A percentile compares a stretch with the other conserved stretches of the same genome.
phyloP scores from a whole-genome alignment of 2,888 invertebrate genomes.

The Operophtera brumata region DNA sequence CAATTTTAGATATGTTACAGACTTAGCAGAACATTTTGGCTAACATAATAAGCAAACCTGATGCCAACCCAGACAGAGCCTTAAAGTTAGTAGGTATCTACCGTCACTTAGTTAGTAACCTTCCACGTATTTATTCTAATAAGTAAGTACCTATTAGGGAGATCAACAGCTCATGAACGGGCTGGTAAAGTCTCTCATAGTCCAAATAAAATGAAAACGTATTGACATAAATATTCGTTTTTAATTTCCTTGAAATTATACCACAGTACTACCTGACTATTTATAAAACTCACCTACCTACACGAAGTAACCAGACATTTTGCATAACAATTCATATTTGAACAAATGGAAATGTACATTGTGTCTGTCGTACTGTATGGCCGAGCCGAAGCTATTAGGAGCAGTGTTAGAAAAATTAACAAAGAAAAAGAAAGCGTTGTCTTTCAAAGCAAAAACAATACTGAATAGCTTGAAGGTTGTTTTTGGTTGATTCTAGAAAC shows the following conservation, averaged over 20 bases:
- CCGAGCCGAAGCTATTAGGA: conserved; percentile 12
- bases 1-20: too few species aligned
- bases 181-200: too few species aligned
- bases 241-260: neutral
- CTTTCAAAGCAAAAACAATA: conserved; percentile 34
- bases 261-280: neutral
- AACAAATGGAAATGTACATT: conserved; percentile 12
- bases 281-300: neutral
- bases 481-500: conserved; percentile 4
- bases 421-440: conserved; percentile 46
- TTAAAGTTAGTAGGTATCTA: too few species aligned
- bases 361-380: conserved; percentile 2
- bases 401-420: conserved; percentile 14
- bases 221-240: too few species aligned
- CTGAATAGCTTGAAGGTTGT: conserved; percentile 12
- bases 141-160: too few species aligned
- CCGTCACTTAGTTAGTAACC: too few species aligned
- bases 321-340: conserved; percentile 30
- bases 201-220: too few species aligned
- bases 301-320: conserved; percentile 4
- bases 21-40: too few species aligned
- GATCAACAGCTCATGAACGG: too few species aligned
- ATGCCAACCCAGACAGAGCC: too few species aligned
- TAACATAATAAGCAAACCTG: too few species aligned
- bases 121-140: too few species aligned